Evolutionary conservation across 2,113 vertebrate species (phyloP).

Genomic region (Pachycephala philippinensis): DNA sequence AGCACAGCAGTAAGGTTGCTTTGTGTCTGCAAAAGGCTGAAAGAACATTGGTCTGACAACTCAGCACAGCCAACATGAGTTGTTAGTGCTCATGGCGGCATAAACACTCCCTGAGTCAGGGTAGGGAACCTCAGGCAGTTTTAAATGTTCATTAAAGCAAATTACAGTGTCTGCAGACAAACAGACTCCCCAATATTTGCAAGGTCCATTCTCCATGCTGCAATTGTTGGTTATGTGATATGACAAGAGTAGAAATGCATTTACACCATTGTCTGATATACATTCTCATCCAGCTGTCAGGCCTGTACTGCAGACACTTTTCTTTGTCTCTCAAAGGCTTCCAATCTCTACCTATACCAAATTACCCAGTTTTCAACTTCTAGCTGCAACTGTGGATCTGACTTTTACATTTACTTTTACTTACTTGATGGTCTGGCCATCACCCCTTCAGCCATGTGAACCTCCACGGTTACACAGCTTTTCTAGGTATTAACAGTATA

Average conservation of each 20-base stretch:
- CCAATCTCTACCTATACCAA: neutral
- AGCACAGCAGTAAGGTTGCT: neutral
- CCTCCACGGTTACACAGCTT: neutral
- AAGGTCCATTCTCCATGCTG: neutral
- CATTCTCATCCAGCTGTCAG: neutral
- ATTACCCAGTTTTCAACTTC: neutral
- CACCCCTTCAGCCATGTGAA: neutral
- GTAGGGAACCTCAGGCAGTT: neutral
- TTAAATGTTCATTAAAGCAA: neutral
- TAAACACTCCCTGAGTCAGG: neutral
- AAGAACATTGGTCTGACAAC: neutral
- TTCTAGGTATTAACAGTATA: neutral
- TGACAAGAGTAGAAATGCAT: neutral
- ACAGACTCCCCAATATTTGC: neutral
- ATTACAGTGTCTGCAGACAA: neutral
- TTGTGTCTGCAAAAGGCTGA: neutral
- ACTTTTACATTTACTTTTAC: neutral
- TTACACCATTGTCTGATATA: neutral
- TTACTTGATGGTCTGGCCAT: neutral
- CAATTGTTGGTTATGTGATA: neutral
- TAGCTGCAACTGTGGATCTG: neutral
- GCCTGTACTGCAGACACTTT: neutral
- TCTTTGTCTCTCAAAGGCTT: neutral
- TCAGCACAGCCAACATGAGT: neutral
- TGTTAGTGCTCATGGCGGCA: accelerated